Evolutionary conservation across 2,113 vertebrate species (phyloP).

Genomic region (Proterorhinus semilunaris): DNA sequence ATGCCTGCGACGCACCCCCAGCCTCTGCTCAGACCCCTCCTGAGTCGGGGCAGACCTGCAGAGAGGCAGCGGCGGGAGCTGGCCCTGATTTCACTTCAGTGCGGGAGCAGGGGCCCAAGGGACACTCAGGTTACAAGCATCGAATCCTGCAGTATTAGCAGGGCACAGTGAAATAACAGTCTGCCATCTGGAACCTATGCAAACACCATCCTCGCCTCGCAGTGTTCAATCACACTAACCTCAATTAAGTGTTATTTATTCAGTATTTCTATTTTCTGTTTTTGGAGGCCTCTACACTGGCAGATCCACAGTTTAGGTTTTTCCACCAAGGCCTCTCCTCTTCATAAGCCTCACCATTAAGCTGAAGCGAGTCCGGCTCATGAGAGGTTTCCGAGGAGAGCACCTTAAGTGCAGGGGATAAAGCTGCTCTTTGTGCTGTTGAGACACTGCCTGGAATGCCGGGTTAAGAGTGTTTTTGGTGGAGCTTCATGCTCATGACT

Average conservation of each 20-base stretch:
- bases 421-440: conserved; percentile 65
- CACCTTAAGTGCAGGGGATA: conserved; percentile 56
- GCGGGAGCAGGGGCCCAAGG: conserved; percentile 77
- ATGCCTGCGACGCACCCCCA: conserved; percentile 50
- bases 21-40: conserved; percentile 43
- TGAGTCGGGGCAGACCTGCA: conserved; percentile 59
- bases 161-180: conserved; percentile 80
- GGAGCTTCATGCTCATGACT: conserved; percentile 49
- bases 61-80: conserved; percentile 62
- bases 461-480: conserved; percentile 57
- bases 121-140: conserved; percentile 83
- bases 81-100: conserved; percentile 74
- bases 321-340: conserved; percentile 15
- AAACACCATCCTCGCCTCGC: conserved; percentile 59
- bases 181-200: conserved; percentile 81
- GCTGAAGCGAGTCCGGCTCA: conserved; percentile 51
- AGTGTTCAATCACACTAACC: conserved; percentile 68
- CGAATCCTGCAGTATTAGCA: conserved; percentile 74
- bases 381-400: conserved; percentile 56
- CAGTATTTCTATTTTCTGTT: conserved; percentile 63
- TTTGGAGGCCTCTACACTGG: conserved; percentile 37
- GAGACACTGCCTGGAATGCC: conserved; percentile 44
- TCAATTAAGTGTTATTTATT: conserved; percentile 78
- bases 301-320: conserved; percentile 33
- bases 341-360: conserved; percentile 45